A percentile compares a stretch with the other conserved stretches of the same genome.
These are phyloP conservation scores for Ochotona curzoniae DNA, from an alignment of 2,113 vertebrate species.

Conservation along the genomic window DNA sequence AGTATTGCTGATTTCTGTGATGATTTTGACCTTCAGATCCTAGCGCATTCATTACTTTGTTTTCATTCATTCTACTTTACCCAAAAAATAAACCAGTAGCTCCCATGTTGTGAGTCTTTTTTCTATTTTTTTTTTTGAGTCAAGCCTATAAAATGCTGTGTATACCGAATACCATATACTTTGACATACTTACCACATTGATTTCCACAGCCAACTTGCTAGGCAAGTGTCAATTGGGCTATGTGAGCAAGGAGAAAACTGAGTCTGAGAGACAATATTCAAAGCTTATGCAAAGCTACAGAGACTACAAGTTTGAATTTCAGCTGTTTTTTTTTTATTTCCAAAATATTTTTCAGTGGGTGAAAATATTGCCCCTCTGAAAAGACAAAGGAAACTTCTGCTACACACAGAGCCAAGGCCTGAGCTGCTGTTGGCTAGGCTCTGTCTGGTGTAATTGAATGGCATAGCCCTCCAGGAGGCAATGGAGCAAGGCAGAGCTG, in stretches of 20 bases:
- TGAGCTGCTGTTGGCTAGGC: background rate
- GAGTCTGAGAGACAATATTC: background rate
- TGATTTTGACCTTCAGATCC: slow-evolving; percentile 66
- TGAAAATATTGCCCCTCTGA: background rate
- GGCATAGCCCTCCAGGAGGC: background rate
- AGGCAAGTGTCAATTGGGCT: background rate
- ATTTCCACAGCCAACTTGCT: background rate
- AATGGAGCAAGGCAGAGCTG: background rate
- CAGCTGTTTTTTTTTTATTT: too few species aligned
- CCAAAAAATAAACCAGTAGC: background rate
- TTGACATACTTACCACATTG: background rate
- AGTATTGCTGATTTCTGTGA: slow-evolving; percentile 53
- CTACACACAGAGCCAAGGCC: background rate
- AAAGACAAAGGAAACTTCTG: background rate
- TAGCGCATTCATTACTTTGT: background rate
- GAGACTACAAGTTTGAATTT: background rate
- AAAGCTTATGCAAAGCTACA: background rate
- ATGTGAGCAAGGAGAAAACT: slow-evolving; percentile 27
- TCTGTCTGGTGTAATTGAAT: background rate
- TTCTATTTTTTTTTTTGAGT: background rate
- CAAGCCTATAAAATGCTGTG: background rate
- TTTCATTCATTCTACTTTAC: background rate
- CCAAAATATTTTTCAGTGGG: too few species aligned
- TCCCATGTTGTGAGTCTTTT: background rate
- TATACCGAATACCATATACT: background rate